These are phyloP conservation scores for Melanogrammus aeglefinus DNA, from an alignment of 2,797 vertebrate species.

Conservation along the genomic window DNA sequence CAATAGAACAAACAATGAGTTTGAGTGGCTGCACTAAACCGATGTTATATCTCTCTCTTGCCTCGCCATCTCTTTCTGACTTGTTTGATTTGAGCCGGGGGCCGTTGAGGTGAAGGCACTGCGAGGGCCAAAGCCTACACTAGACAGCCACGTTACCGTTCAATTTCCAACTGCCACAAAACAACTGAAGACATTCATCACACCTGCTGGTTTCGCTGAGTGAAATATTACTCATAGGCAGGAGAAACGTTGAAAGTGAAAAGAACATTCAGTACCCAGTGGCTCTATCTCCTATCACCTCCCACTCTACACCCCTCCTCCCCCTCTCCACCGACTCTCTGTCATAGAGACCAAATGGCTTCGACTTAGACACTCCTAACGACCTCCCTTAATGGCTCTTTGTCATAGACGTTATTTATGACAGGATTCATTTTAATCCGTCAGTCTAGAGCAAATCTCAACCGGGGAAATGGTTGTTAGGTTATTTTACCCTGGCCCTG, in stretches of 20 bases:
- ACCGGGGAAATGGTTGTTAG: conserved; percentile 44
- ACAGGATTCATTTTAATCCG: conserved; percentile 69
- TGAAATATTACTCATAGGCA: conserved; percentile 67
- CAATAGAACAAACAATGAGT: no score
- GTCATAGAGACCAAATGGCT: conserved; percentile 66
- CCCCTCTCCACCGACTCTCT: conserved; percentile 34
- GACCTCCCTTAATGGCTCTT: conserved; percentile 67
- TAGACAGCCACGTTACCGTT: conserved; percentile 65
- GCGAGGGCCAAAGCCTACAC: conserved; percentile 43
- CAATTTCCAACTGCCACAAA: conserved; percentile 61
- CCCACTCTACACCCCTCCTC: conserved; percentile 37
- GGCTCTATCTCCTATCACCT: conserved; percentile 57
- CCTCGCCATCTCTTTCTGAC: conserved; percentile 32
- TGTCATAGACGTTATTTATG: conserved; percentile 75
- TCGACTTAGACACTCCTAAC: conserved; percentile 72
- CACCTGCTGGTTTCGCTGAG: conserved; percentile 65
- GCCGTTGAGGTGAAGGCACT: conserved; percentile 37
- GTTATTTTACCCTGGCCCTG: conserved; percentile 31
- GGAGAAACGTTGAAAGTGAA: conserved; percentile 67
- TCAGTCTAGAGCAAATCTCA: conserved; percentile 53
- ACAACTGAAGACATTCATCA: conserved; percentile 68
- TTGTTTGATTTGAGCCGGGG: conserved; percentile 21
- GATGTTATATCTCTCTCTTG: conserved; percentile 11
- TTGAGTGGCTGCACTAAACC: not conserved
- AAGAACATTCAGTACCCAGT: conserved; percentile 48